Percentiles rank a stretch among this genome's conserved stretches.
Conservation (phyloP, 2,113 vertebrate species). For the Labeo catla region DNA sequence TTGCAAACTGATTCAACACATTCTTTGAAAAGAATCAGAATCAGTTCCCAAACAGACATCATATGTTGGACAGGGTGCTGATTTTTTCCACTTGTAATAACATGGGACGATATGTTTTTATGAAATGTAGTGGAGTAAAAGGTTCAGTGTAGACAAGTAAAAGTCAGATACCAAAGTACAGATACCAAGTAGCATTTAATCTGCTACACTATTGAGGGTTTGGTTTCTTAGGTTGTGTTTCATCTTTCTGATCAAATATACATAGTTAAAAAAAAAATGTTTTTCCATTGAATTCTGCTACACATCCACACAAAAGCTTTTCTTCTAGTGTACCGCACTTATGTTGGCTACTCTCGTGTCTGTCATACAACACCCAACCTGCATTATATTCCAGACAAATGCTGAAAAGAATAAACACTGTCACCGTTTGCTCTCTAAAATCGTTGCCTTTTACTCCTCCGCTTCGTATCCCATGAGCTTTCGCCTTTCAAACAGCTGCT, state of each 20-base stretch:
- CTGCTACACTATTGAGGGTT: neutral
- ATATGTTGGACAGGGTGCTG: no score
- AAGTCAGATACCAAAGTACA: neutral
- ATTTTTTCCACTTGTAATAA: no score
- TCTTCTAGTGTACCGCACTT: neutral
- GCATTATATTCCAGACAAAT: neutral
- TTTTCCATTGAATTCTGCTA: neutral
- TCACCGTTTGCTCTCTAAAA: neutral
- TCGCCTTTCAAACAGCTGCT: slow-evolving; percentile 11
- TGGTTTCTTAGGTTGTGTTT: neutral
- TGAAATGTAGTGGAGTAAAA: neutral
- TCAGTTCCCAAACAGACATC: no score
- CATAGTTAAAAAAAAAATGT: neutral
- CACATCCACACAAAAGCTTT: neutral
- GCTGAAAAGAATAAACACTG: neutral
- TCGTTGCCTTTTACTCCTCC: neutral
- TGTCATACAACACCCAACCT: slow-evolving; percentile 9
- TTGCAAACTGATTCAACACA: neutral
- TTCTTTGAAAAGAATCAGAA: neutral
- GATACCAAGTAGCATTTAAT: neutral
- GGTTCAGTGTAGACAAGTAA: neutral
- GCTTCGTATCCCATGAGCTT: neutral
- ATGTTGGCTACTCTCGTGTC: slow-evolving; percentile 3
- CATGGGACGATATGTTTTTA: no score
- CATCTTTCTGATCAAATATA: slow-evolving; percentile 7